A percentile compares a stretch with the other conserved stretches of the same genome.
Conservation (phyloP, 2,797 vertebrate genomes). For the Mus minutoides region DNA sequence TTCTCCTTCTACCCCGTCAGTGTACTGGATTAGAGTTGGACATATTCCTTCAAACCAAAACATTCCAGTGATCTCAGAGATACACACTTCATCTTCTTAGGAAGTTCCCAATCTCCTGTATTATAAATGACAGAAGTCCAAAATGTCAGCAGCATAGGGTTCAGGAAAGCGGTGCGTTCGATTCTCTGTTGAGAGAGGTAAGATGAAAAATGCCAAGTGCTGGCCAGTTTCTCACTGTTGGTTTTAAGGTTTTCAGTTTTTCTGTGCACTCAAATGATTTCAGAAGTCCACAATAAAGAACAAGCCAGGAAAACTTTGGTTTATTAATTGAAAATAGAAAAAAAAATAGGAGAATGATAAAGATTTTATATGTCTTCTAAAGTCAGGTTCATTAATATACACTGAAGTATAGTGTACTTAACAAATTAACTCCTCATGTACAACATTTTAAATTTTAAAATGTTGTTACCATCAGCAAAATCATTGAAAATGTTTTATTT, state of each 20-base stretch:
- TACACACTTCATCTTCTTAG: neutral
- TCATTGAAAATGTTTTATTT: neutral
- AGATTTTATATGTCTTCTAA: constrained; percentile 15
- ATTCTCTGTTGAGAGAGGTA: neutral
- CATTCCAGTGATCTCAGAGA: constrained; percentile 3
- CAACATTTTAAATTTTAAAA: neutral
- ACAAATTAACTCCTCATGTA: neutral
- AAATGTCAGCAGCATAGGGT: neutral
- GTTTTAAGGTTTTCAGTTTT: neutral
- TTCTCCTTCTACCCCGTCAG: neutral
- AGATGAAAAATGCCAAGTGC: neutral
- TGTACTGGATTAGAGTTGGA: neutral
- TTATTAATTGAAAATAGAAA: neutral
- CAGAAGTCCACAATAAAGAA: neutral
- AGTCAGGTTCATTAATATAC: neutral
- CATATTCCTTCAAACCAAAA: neutral
- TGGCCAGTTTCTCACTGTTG: neutral
- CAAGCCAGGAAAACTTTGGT: neutral
- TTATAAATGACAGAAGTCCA: neutral
- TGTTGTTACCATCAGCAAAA: neutral
- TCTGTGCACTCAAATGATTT: neutral
- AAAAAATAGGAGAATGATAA: neutral
- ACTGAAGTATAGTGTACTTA: neutral
- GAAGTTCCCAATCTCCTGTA: neutral
- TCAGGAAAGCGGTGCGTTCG: neutral